A percentile compares a stretch with the other conserved stretches of the same genome.
Conservation (phyloP, 2,113 vertebrate genomes). For the Platichthys stellatus region DNA sequence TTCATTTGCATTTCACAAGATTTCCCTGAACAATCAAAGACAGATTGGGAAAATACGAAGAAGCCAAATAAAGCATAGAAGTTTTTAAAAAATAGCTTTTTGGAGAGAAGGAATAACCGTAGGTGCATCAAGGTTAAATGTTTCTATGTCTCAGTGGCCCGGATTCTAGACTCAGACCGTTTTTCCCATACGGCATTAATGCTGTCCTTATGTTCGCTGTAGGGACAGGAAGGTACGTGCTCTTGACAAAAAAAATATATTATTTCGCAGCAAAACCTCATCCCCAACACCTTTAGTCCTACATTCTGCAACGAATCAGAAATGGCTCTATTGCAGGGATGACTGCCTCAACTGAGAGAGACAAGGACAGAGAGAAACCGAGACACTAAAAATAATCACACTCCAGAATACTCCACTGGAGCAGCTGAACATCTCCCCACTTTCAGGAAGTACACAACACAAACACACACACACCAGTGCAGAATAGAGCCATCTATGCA, state of each 20-base stretch:
- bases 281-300: not conserved
- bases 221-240: slow-evolving; percentile 11
- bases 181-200: slow-evolving; percentile 42
- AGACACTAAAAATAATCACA: slow-evolving; percentile 67
- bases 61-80: slow-evolving; percentile 49
- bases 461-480: slow-evolving; percentile 36
- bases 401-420: slow-evolving; percentile 55
- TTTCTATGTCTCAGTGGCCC: slow-evolving; percentile 23
- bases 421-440: slow-evolving; percentile 30
- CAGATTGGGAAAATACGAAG: slow-evolving; percentile 51
- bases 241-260: not conserved
- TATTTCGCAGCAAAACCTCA: slow-evolving; percentile 19
- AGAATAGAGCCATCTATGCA: slow-evolving; percentile 66
- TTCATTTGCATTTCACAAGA: slow-evolving; percentile 89
- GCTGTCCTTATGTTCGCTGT: slow-evolving; percentile 39
- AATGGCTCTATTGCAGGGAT: slow-evolving; percentile 34
- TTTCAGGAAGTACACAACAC: slow-evolving; percentile 52
- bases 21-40: slow-evolving; percentile 79
- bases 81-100: slow-evolving; percentile 16
- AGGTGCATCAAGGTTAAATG: slow-evolving; percentile 35
- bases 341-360: slow-evolving; percentile 41
- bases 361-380: slow-evolving; percentile 32
- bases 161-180: slow-evolving; percentile 11
- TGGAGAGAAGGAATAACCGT: slow-evolving; percentile 42
- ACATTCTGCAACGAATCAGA: slow-evolving; percentile 29